These are phyloP conservation scores for Scolopax bukidnonensis DNA, from an alignment of 2,797 vertebrate genomes.

Conservation along the genomic window DNA sequence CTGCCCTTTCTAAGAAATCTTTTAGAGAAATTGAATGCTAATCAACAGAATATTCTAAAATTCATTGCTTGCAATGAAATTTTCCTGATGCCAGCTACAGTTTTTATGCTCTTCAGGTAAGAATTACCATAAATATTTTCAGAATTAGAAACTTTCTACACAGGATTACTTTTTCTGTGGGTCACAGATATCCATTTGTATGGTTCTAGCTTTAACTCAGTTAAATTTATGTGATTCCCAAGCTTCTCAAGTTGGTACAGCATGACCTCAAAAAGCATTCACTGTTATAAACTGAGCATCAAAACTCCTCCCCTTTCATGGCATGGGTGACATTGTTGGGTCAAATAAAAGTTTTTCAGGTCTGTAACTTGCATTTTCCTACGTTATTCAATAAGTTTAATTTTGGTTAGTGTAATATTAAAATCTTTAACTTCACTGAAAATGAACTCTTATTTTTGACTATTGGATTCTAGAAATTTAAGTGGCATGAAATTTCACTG, in stretches of 20 bases:
- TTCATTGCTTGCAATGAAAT: conserved; percentile 99
- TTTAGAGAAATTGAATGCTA: conserved; percentile 90
- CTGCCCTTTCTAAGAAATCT: conserved; percentile 90
- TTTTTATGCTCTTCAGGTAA: conserved; percentile 97
- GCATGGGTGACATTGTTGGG: not conserved
- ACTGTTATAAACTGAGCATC: not conserved
- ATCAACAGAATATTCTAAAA: conserved; percentile 98
- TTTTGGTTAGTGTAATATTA: not conserved
- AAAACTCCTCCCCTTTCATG: not conserved
- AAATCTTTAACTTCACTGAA: not conserved
- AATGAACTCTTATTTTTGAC: not conserved
- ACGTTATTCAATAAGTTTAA: not conserved
- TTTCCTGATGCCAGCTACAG: conserved; percentile 97
- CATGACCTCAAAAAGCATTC: not conserved
- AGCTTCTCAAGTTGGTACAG: not conserved
- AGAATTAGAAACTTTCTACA: not conserved
- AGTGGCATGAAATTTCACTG: not conserved
- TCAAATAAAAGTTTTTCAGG: not conserved
- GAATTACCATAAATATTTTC: not conserved
- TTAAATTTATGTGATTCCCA: not conserved
- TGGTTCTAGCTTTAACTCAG: not conserved
- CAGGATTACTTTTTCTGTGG: not conserved
- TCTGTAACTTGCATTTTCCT: not conserved
- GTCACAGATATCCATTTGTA: not conserved
- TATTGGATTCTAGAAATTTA: not conserved